phyloP scores from a whole-genome alignment of 1,140 invertebrate species.

The Ruditapes philippinarum region DNA sequence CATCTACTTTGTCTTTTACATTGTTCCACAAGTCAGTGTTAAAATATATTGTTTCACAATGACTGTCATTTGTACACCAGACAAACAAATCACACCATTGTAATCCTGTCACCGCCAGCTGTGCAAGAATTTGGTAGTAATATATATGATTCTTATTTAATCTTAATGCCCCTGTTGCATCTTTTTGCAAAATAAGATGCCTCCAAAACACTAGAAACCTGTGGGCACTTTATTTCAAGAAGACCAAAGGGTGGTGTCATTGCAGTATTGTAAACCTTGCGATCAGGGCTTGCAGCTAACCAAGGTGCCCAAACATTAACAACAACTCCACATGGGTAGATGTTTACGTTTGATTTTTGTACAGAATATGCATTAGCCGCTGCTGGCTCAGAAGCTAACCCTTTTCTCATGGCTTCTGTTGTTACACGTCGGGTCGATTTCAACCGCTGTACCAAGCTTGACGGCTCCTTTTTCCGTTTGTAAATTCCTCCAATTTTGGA shows the following conservation, averaged over 20 bases:
- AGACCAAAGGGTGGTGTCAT: neutral
- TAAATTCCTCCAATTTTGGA: slow-evolving; percentile 40
- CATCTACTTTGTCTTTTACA: neutral
- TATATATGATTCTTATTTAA: neutral
- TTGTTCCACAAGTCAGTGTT: neutral
- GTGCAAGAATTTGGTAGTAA: neutral
- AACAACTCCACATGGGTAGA: neutral
- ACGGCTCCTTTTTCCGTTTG: neutral
- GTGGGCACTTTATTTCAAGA: neutral
- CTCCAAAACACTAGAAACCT: neutral
- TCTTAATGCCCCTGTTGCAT: neutral
- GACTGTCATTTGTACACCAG: slow-evolving; percentile 26
- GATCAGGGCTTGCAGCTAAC: neutral
- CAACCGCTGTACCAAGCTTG: slow-evolving; percentile 23
- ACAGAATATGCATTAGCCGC: slow-evolving; percentile 4
- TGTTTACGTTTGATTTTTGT: neutral
- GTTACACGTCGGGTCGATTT: slow-evolving; percentile 20
- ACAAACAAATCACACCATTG: slow-evolving; percentile 27
- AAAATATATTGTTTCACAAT: slow-evolving; percentile 7
- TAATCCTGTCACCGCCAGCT: neutral
- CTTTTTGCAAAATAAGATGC: neutral
- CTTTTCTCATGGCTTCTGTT: slow-evolving; percentile 63
- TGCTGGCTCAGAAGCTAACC: slow-evolving; percentile 52
- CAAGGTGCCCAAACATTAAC: neutral
- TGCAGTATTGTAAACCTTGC: neutral